Conservation (phyloP, 1,140 invertebrate species). For the Spodoptera litura region DNA sequence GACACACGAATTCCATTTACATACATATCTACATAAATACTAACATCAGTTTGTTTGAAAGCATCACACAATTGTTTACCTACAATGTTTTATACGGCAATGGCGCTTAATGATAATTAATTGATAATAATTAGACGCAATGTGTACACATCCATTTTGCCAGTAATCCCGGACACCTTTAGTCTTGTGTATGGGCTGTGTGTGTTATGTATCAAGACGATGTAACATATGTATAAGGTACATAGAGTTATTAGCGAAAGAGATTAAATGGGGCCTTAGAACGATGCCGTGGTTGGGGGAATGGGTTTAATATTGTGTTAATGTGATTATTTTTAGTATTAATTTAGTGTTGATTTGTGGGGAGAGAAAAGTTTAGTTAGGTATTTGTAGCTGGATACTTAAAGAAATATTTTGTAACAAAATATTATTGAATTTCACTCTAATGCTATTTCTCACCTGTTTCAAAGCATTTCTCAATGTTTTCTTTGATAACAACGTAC, state of each 20-base stretch:
- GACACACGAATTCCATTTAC: too few species aligned
- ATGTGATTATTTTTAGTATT: neutral
- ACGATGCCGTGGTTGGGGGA: neutral
- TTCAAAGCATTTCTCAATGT: too few species aligned
- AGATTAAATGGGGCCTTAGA: neutral
- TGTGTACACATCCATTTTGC: constrained; percentile 52
- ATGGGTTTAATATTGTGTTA: constrained; percentile 6
- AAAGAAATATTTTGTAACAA: too few species aligned
- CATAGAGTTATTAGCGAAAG: constrained; percentile 30
- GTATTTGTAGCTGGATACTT: too few species aligned
- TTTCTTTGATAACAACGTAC: too few species aligned
- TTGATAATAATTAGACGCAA: constrained; percentile 51
- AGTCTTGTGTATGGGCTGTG: constrained; percentile 42
- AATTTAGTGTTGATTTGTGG: too few species aligned
- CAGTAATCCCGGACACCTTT: constrained; percentile 46
- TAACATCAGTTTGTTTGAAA: constrained; percentile 38
- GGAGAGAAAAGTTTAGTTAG: too few species aligned
- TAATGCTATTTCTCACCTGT: too few species aligned
- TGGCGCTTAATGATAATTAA: constrained; percentile 52
- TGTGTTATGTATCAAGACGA: constrained; percentile 37
- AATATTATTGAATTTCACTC: too few species aligned
- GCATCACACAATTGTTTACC: constrained; percentile 42
- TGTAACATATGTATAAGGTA: constrained; percentile 18
- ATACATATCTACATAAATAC: neutral
- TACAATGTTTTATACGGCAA: constrained; percentile 45